Evolutionary conservation across 2,113 vertebrate species (phyloP).

Genomic region (Mormyrus iriodes): DNA sequence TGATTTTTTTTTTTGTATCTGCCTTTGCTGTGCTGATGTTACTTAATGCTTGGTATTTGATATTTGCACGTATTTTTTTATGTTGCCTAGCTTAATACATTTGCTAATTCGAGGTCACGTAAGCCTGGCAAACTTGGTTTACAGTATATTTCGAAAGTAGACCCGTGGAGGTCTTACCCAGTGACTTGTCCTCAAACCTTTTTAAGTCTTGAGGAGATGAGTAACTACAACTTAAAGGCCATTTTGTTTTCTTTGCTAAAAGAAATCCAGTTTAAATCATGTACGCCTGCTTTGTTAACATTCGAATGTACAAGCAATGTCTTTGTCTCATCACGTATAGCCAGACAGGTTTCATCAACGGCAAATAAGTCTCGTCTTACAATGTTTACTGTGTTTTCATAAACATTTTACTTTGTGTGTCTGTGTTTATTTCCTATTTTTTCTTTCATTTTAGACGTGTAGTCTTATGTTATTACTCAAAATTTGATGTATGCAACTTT

Average conservation of each 20-base stretch:
- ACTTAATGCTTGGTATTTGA: constrained; percentile 56
- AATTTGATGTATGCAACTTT: background rate
- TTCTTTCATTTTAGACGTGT: constrained; percentile 1
- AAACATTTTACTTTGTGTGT: constrained; percentile 41
- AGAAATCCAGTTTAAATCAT: constrained; percentile 33
- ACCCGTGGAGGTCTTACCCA: constrained; percentile 34
- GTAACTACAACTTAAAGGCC: constrained; percentile 31
- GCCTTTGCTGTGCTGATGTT: constrained; percentile 44
- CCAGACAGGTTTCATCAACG: constrained; percentile 36
- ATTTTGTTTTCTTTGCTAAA: constrained; percentile 30
- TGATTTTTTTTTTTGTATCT: constrained; percentile 34
- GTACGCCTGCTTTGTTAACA: constrained; percentile 1
- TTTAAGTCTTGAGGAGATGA: constrained; percentile 46
- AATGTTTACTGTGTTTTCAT: constrained; percentile 57
- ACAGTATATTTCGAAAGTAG: constrained; percentile 41
- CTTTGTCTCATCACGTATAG: constrained; percentile 37
- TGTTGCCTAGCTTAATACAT: constrained; percentile 55
- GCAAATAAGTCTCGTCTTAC: constrained; percentile 43
- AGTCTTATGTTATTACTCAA: background rate
- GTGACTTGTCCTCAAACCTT: constrained; percentile 50
- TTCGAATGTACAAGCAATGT: constrained; percentile 48
- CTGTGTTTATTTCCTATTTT: constrained; percentile 58
- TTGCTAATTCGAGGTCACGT: constrained; percentile 45
- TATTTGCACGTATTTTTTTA: constrained; percentile 55
- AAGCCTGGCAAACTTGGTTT: constrained; percentile 55